Conservation (phyloP, 2,797 vertebrate species). For the Darevskia mixta region DNA sequence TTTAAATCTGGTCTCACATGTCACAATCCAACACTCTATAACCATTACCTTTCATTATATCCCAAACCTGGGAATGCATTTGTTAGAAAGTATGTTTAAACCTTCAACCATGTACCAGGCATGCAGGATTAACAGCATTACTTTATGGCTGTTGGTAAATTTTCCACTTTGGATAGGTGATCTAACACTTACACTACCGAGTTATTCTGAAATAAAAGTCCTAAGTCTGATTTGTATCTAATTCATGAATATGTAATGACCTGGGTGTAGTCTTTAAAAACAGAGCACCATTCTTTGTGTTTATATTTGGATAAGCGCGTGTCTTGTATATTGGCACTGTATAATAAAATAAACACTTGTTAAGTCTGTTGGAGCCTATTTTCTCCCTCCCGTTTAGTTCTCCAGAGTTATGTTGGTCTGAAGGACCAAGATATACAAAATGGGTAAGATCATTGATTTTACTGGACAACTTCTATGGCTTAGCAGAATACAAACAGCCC, state of each 20-base stretch:
- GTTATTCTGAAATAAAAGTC: not conserved
- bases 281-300: constrained; percentile 19
- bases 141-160: not conserved
- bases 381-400: not conserved
- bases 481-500: not conserved
- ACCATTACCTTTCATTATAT: too few relatives aligned
- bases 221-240: not conserved
- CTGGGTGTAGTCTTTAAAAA: constrained; percentile 41
- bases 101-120: not conserved
- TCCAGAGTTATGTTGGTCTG: not conserved
- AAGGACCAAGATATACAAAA: not conserved
- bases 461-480: not conserved
- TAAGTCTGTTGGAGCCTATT: constrained; percentile 20
- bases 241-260: not conserved
- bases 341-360: constrained; percentile 12
- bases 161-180: not conserved
- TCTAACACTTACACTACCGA: not conserved
- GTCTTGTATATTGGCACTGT: constrained; percentile 26
- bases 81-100: not conserved
- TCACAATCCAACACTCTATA: too few relatives aligned
- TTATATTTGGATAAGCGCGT: constrained; percentile 19
- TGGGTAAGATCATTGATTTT: not conserved
- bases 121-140: not conserved
- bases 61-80: not conserved
- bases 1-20: too few relatives aligned